Percentiles rank a stretch among this genome's conserved stretches.
phyloP scores from a whole-genome alignment of 2,888 invertebrate genomes.

The Cantharis rufa region DNA sequence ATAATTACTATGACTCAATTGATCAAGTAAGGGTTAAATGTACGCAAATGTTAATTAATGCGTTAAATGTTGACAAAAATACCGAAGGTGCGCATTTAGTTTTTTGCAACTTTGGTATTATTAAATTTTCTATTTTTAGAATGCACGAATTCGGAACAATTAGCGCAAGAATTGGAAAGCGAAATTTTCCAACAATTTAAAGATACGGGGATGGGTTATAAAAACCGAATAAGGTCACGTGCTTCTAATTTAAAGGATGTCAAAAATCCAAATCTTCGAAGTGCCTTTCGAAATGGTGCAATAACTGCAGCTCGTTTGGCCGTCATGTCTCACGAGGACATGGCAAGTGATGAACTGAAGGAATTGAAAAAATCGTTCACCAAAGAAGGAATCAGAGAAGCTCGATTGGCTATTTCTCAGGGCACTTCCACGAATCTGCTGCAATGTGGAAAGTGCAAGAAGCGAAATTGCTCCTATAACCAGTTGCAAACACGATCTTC shows the following conservation, averaged over 20 bases:
- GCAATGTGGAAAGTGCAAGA: conserved; percentile 96
- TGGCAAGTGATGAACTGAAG: conserved; percentile 99
- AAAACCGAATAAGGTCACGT: conserved; percentile 91
- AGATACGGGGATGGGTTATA: conserved; percentile 95
- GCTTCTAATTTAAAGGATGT: conserved; percentile 94
- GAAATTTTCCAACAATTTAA: conserved; percentile 89
- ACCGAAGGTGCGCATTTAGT: conserved; percentile 51
- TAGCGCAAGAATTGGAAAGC: conserved; percentile 90
- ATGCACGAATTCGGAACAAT: conserved; percentile 82
- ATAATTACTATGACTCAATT: conserved; percentile 67
- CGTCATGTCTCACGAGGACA: conserved; percentile 96
- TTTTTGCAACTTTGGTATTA: neutral
- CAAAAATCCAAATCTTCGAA: conserved; percentile 91
- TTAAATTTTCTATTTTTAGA: conserved; percentile 51
- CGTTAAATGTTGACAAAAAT: conserved; percentile 71
- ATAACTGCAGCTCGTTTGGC: conserved; percentile 84
- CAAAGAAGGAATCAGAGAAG: conserved; percentile 97
- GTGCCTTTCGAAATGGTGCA: conserved; percentile 88
- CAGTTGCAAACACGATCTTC: conserved; percentile 98
- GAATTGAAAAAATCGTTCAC: conserved; percentile 89
- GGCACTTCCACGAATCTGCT: conserved; percentile 96
- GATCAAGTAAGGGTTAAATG: conserved; percentile 91
- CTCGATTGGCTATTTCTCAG: conserved; percentile 92
- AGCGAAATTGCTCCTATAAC: conserved; percentile 97
- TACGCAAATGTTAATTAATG: conserved; percentile 81